Base-by-base conservation (phyloP, 2,113 vertebrate species). In the Nyctibius bracteatus region DNA sequence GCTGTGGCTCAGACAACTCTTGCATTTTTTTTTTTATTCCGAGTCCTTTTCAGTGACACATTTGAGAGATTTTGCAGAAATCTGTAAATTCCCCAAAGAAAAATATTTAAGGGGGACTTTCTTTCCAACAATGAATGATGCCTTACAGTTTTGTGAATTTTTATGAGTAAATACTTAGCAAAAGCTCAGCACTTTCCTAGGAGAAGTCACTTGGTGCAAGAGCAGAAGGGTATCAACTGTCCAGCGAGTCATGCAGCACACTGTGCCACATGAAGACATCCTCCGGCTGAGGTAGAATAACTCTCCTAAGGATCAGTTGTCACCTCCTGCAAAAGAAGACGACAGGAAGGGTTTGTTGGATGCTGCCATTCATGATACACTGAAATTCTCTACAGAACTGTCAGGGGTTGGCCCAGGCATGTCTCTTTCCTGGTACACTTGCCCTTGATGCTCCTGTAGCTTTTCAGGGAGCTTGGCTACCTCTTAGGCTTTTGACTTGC, bases 251-350 rank as follows among this genome's bases (percentile, higher is more conserved):
- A 7, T 0, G 8, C 19, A 39, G 72, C 41, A 13, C 21, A 1
- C 7, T 12, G 46, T 2, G 57, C 47, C 4, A 2, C 0, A 0
- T 1, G n/a, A 61, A 66, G 51, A 51, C 39, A n/a, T 71, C 62
- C 39, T 43, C 19, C 77, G n/a, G n/a, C 52, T 25, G 18, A n/a
- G 77, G 30, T 2, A 82, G 31, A 52, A 9, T 4, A 61, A 31
- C 24, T 19, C 47, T 24, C 31, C 14, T 7, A 20, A n/a, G 65
- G 43, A 43, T 70, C 39, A 21, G 11, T 47, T 66, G 33, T 23
- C 35, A 27, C 24, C 27, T 85, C 27, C 65, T 57, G 83, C 68
- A 57, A 92, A 71, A 27, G 39, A 67, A 78, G 65, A 51, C 57
- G 79, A 17, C 19, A 35, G 62, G 52, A 44, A 72, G 30, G 52